Conservation (phyloP, 1,140 invertebrate species). For the Mamestra configurata region DNA sequence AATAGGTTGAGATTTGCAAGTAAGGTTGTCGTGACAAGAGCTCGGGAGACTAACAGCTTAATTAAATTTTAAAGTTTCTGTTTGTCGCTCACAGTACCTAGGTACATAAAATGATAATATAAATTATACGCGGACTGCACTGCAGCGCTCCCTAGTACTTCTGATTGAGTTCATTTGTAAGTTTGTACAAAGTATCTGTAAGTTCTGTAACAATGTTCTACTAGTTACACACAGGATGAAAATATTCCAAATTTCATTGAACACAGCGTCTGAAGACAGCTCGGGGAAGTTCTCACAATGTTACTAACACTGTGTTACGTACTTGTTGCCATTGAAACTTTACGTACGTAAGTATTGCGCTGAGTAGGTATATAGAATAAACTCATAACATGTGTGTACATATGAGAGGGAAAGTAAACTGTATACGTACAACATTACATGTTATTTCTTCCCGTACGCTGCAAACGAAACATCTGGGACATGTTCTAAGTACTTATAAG, state of each 20-base stretch:
- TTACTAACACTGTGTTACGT: conserved; percentile 59
- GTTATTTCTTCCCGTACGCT: not conserved
- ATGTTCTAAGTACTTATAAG: not conserved
- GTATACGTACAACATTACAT: not conserved
- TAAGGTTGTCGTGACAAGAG: conserved; percentile 61
- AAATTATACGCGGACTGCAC: conserved; percentile 23
- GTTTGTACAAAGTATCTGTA: conserved; percentile 32
- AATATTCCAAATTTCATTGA: conserved; percentile 63
- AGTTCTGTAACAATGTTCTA: conserved; percentile 32
- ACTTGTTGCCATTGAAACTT: conserved; percentile 69
- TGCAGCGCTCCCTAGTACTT: conserved; percentile 17
- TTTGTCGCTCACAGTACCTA: conserved; percentile 46
- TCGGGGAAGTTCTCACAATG: conserved; percentile 65
- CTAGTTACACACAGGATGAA: conserved; percentile 38
- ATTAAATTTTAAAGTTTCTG: conserved; percentile 64
- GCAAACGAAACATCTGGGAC: conserved; percentile 14
- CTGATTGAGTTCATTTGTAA: conserved; percentile 46
- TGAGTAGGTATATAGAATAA: conserved; percentile 31
- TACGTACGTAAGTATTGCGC: conserved; percentile 52
- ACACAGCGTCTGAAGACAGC: conserved; percentile 59
- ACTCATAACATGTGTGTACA: not conserved
- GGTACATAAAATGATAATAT: conserved; percentile 29
- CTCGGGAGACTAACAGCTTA: conserved; percentile 56
- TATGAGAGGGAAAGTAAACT: conserved; percentile 7
- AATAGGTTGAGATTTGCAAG: conserved; percentile 55